A percentile compares a stretch with the other conserved stretches of the same genome.
These are phyloP conservation scores for Hestina assimilis DNA, from an alignment of 1,140 invertebrate genomes.

Conservation along the genomic window DNA sequence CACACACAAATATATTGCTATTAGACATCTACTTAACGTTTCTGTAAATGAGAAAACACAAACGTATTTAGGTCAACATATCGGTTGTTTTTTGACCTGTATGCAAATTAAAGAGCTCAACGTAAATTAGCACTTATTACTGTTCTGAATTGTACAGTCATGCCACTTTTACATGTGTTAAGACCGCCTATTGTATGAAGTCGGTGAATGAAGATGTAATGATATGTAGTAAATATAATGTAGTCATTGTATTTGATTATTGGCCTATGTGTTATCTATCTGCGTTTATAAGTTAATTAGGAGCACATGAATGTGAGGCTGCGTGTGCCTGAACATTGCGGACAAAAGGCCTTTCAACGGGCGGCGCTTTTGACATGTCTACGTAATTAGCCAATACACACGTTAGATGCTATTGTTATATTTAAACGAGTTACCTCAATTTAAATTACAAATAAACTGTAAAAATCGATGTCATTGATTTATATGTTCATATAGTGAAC, in stretches of 20 bases:
- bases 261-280: constrained; percentile 40
- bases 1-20: constrained; percentile 5
- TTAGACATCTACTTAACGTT: background rate
- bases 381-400: constrained; percentile 40
- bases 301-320: constrained; percentile 41
- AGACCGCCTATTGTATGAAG: background rate
- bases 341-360: constrained; percentile 56
- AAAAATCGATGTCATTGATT: no score
- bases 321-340: constrained; percentile 31
- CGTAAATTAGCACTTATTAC: constrained; percentile 3
- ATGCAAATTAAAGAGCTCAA: constrained; percentile 12
- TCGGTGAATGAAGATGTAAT: background rate
- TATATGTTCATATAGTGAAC: no score
- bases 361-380: constrained; percentile 53
- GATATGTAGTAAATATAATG: background rate
- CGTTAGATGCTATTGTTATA: background rate
- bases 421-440: background rate
- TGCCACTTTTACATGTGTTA: background rate
- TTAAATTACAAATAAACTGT: no score
- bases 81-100: constrained; percentile 15
- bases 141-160: background rate
- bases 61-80: constrained; percentile 10
- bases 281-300: constrained; percentile 61
- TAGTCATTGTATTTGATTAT: constrained; percentile 18
- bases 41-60: constrained; percentile 12